phyloP scores from a whole-genome alignment of 2,113 vertebrate genomes.

The Mola mola region DNA sequence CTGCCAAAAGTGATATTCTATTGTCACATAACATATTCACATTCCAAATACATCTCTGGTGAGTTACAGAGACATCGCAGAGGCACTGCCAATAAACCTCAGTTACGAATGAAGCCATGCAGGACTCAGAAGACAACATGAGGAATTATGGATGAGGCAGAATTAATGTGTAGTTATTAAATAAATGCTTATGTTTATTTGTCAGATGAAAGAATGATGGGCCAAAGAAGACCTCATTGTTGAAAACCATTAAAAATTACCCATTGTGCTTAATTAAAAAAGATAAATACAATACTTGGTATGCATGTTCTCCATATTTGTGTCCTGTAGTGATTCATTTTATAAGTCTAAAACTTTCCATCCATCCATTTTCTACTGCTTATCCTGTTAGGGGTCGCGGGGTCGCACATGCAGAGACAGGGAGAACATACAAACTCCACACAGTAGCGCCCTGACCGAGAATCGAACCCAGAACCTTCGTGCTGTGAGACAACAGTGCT shows the following conservation, averaged over 20 bases:
- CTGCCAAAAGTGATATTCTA: conserved; percentile 29
- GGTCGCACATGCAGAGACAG: too few species aligned
- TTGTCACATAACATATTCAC: conserved; percentile 2
- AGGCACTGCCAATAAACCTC: background rate
- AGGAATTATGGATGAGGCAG: conserved; percentile 9
- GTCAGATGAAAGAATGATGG: conserved; percentile 14
- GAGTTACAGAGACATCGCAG: background rate
- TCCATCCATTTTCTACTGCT: too few species aligned
- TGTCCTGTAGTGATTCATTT: conserved; percentile 18
- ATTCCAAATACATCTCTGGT: background rate
- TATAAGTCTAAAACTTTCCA: conserved; percentile 12
- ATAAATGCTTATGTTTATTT: conserved; percentile 30
- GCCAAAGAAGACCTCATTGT: conserved; percentile 13
- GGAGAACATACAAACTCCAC: too few species aligned
- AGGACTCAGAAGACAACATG: background rate
- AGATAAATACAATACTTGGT: conserved; percentile 49
- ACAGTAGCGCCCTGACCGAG: too few species aligned
- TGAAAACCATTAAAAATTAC: conserved; percentile 39
- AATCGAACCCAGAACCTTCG: too few species aligned
- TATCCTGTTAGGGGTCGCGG: too few species aligned
- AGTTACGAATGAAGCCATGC: background rate
- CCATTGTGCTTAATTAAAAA: conserved; percentile 55
- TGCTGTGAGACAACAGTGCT: too few species aligned
- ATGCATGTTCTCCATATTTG: background rate
- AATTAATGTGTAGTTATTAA: conserved; percentile 14